Conservation (phyloP, 2,797 vertebrate genomes). For the Phataginus tricuspis region DNA sequence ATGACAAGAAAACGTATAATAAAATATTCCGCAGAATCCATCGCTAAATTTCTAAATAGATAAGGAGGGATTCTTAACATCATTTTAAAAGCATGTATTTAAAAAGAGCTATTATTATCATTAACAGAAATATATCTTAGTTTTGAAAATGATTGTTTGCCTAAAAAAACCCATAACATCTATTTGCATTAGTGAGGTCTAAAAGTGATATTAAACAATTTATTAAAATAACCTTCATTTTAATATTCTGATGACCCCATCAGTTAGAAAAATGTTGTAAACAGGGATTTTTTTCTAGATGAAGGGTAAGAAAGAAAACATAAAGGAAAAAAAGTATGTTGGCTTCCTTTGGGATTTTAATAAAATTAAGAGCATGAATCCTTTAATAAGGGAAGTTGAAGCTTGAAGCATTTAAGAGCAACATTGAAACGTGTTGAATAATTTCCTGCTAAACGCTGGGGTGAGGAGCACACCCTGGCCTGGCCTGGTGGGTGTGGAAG, state of each 20-base stretch:
- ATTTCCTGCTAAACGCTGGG: not conserved
- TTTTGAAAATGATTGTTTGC: slow-evolving; percentile 20
- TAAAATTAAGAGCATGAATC: not conserved
- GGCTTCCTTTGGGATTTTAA: slow-evolving; percentile 16
- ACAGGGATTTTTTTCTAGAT: not conserved
- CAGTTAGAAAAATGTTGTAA: not conserved
- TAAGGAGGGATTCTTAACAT: not conserved
- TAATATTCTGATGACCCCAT: slow-evolving; percentile 6
- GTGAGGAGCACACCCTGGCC: rapidly evolving
- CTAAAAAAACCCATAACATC: not conserved
- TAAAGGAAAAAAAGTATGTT: not conserved
- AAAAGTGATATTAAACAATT: slow-evolving; percentile 14
- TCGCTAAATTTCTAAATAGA: slow-evolving; percentile 21
- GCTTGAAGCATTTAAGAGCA: not conserved
- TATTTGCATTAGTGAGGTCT: not conserved
- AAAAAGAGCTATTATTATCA: not conserved
- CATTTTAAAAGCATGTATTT: not conserved
- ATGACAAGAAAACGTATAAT: slow-evolving; percentile 1
- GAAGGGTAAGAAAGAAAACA: not conserved
- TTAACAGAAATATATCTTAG: not conserved
- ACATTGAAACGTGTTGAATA: rapidly evolving
- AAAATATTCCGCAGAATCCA: not conserved
- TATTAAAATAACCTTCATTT: slow-evolving; percentile 29
- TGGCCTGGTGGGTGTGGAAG: not conserved
- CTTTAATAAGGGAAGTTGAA: not conserved